Evolutionary conservation across 2,888 invertebrate species (phyloP), one percentile per base, ranked within the genome.

Genomic region (Isoperla grammatica): DNA sequence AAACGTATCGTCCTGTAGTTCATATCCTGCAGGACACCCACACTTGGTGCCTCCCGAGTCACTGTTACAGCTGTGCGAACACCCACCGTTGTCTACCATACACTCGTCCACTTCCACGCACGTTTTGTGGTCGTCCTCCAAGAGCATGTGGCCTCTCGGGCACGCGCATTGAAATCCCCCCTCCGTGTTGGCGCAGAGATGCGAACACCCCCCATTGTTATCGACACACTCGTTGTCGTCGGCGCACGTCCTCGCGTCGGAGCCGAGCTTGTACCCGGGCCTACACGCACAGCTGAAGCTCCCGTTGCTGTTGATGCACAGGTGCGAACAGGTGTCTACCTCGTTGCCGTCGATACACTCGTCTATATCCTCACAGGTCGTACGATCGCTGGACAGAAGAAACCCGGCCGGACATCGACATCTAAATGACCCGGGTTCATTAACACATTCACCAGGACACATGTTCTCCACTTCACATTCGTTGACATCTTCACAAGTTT

Each of bases 201-300:
- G 79, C 11, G 75, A 78, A 69, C 84, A 85, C n/a, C 81, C 81
- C 1, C 81, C 81, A 63, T 83, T 82, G 29, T 72, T 71, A 3
- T 39, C 17, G 5, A 37, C 19, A 19, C 53, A 53, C 20, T 53
- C 53, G 53, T 53, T 17, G 37, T 37, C 15, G 39, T 53, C 53
- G 13, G 12, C 39, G 42, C 68, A 68, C 8, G 63, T 67, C 42
- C 59, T 64, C 50, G 64, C 64, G 50, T 68, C 67, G 12, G 60
- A 60, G 6, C 60, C 64, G 56, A 75, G 67, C n/a, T 67, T 64
- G 59, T 66, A 71, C 4, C 74, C 74, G 56, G 67, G 65, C 2
- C 71, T 70, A 62, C 75, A 76, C 1, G 70, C 68, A 64, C 75
- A 76, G 70, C 63, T 71, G 70, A 62, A 67, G 56, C 67, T 66